Conservation (phyloP, 2,113 vertebrate species). For the Mastomys natalensis region DNA sequence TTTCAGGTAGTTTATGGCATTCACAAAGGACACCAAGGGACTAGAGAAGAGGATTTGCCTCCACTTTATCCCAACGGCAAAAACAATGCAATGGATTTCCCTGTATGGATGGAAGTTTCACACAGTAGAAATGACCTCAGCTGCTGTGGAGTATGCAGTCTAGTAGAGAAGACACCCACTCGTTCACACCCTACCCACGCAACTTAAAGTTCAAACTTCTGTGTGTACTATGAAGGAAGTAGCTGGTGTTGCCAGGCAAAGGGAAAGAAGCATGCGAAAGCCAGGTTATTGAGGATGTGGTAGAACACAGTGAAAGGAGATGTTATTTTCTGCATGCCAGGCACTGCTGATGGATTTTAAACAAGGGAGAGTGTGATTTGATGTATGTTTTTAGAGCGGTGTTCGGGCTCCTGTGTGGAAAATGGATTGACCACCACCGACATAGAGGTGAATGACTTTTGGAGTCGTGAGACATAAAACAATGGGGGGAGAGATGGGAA, state of each 20-base stretch:
- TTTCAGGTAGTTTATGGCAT: not conserved
- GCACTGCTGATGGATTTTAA: not conserved
- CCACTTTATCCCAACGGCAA: not conserved
- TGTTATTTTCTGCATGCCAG: not conserved
- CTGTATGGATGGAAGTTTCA: not conserved
- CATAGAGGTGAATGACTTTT: not conserved
- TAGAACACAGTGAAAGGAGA: not conserved
- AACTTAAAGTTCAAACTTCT: not conserved
- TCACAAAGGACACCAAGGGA: not conserved
- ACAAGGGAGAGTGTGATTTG: not conserved
- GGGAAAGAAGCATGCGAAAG: not conserved
- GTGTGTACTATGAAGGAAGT: not conserved
- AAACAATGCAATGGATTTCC: not conserved
- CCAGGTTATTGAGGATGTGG: not conserved
- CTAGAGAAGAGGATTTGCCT: not conserved
- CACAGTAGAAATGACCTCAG: not conserved
- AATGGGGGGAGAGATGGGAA: not conserved
- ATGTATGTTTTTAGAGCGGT: not conserved
- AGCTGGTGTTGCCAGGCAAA: not conserved
- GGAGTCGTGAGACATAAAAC: not conserved
- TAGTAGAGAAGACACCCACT: not conserved
- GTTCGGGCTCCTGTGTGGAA: not conserved
- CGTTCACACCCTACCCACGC: rapidly evolving
- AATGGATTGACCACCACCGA: not conserved
- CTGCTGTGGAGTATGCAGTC: not conserved